Evolutionary conservation across 2,113 vertebrate genomes (phyloP).

Genomic region (Chitala chitala): DNA sequence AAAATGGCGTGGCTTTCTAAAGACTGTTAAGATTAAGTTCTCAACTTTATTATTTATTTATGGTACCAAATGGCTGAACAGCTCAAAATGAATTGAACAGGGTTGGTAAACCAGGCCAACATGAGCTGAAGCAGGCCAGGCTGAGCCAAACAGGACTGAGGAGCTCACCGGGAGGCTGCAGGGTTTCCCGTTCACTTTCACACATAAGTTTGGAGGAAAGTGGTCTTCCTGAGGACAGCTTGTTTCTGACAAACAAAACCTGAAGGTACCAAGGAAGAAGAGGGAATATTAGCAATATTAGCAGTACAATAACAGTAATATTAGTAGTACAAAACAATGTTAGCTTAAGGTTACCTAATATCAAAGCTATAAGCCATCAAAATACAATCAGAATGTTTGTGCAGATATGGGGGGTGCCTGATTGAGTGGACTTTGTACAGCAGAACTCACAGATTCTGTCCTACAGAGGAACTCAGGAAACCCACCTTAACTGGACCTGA

Average conservation of each 20-base stretch:
- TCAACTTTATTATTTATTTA: too few species aligned
- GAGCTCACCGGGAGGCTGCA: slow-evolving; percentile 95
- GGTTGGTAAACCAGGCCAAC: neutral
- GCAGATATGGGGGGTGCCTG: too few species aligned
- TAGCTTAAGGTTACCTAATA: too few species aligned
- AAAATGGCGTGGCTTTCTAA: too few species aligned
- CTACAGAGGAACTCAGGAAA: neutral
- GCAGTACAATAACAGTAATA: too few species aligned
- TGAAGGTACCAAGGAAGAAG: slow-evolving; percentile 45
- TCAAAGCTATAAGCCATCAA: neutral
- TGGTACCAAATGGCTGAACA: too few species aligned
- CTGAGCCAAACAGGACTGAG: neutral
- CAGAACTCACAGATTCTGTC: neutral
- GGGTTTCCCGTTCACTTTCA: slow-evolving; percentile 97
- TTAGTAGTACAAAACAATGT: too few species aligned
- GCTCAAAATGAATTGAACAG: too few species aligned
- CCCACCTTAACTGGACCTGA: slow-evolving; percentile 94
- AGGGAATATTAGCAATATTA: neutral
- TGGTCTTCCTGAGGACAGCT: slow-evolving; percentile 99
- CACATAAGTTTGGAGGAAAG: slow-evolving; percentile 94
- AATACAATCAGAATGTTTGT: neutral
- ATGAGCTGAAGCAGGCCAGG: neutral
- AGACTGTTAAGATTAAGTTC: too few species aligned
- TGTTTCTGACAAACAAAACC: slow-evolving; percentile 98
- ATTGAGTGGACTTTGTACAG: too few species aligned